Evolutionary conservation across 2,888 invertebrate species (phyloP), one percentile per base, ranked within the genome.

Genomic region (Microctonus brassicae): DNA sequence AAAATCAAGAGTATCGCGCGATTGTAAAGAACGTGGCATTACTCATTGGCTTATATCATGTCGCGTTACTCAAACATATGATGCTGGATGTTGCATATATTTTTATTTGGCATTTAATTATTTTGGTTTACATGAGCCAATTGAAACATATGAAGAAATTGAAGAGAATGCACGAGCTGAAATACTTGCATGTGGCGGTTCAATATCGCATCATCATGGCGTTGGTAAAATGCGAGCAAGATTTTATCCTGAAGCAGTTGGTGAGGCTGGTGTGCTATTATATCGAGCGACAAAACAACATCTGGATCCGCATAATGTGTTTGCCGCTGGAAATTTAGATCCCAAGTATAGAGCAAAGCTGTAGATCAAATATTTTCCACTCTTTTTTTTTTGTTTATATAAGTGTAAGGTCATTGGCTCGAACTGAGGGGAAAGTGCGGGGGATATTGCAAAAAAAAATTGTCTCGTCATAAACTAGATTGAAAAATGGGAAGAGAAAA

Each of bases 171-270:
- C 98, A 0, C 89, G 99, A 36, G 94, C 97, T 81, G 98, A 98
- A 88, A 97, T 99, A 75, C 89, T 99, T 61, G 93, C 95, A 0
- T 94, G 92, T 78, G 96, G 97, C 10, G 97, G 97, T 80, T 97
- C 97, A 77, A 91, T 99, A 79, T 98, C 98, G 0, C 98, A 98
- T 88, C 98, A 98, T 87, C 98, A 98, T 86, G 98, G 98, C 0
- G 94, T 99, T 13, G 99, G 99, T 0, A 99, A 99, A 88, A 90
- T 95, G 70, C 91, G 99, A 20, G 94, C 94, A 78, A 92, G 92
- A 80, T 99, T 97, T 95, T 94, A 98, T 86, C 89, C 91, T 5
- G 89, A 91, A 68, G 95, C 97, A 0, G 94, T 99, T 1, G 97
- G 98, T 9, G 90, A 92, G 22, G 91, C 94, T 0, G 97, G 97